These are phyloP conservation scores for Tyria jacobaeae DNA, from an alignment of 2,888 invertebrate species.

Conservation along the genomic window DNA sequence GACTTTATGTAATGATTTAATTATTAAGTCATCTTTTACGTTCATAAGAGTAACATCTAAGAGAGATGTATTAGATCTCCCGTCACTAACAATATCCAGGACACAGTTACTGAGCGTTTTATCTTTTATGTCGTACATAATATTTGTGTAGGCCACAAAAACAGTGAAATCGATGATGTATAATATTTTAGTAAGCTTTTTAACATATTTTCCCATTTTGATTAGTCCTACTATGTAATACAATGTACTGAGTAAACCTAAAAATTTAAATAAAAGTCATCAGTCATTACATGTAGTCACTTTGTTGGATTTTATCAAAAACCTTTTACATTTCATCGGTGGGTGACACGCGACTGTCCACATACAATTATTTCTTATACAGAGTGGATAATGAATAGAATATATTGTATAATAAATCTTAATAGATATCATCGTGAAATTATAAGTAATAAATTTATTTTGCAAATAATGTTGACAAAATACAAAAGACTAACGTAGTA, in stretches of 20 bases:
- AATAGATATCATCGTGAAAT: too few relatives aligned
- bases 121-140: not conserved
- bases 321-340: too few relatives aligned
- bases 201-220: not conserved
- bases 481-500: too few relatives aligned
- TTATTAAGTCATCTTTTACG: not conserved
- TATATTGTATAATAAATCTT: too few relatives aligned
- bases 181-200: not conserved
- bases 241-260: not conserved
- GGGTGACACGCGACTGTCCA: too few relatives aligned
- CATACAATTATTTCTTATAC: too few relatives aligned
- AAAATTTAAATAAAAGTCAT: not conserved
- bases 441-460: too few relatives aligned
- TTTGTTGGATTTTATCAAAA: too few relatives aligned
- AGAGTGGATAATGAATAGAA: too few relatives aligned
- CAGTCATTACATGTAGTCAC: not conserved
- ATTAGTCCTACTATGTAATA: too few relatives aligned
- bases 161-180: not conserved
- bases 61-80: constrained; percentile 12
- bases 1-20: constrained; percentile 42
- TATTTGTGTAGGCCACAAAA: not conserved
- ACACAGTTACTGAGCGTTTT: constrained; percentile 37
- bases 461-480: too few relatives aligned
- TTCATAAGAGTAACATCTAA: constrained; percentile 11
- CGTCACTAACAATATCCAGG: constrained; percentile 36